Base-by-base conservation (phyloP, 2,113 vertebrate species). In the Eonycteris spelaea region DNA sequence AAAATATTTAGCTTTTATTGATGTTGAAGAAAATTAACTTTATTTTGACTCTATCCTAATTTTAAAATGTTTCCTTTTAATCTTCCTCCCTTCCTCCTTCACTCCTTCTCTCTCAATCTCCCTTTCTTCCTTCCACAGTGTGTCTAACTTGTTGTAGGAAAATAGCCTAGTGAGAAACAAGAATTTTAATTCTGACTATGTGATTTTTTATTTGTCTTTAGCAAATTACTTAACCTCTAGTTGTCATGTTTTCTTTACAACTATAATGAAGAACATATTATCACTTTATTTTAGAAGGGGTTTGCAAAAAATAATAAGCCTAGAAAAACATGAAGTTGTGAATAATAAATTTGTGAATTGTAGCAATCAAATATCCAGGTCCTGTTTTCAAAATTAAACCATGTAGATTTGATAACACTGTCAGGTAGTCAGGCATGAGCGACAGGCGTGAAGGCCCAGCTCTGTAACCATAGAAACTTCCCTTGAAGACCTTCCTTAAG, bases 251-350 rank as follows among this genome's bases (percentile, higher is more conserved):
- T 94, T 38, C 43, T 63, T 91, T 51, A 55, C 7, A 79, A 38
- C 8, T 70, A 13, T 92, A 92, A 77, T 40, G 3, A 65, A 51
- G 6, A 92, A 86, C 43, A 3, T 83, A 38, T 59, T 71, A 51
- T 38, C 26, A 77, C 6, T 97, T 94, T 84, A 77, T 71, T 86
- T 90, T 48, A 67, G 92, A 95, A 95, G 94, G 16, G 1, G 12
- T 67, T 89, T 90, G 12, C 21, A 86, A 74, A 74, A n/a, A 91
- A 70, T 18, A 7, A 43, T 22, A 71, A 19, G 6, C 5, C n/a
- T 73, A 70, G 0, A 63, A 63, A 65, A 78, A 40, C 26, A 74
- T 63, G 51, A 85, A 71, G 11, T 43, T 82, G 0, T 79, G 90
- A 88, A 68, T 94, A 90, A 63, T 77, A 61, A 75, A 5, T 21